Evolutionary conservation across 2,113 vertebrate species (phyloP).

Genomic region (Antennarius striatus): DNA sequence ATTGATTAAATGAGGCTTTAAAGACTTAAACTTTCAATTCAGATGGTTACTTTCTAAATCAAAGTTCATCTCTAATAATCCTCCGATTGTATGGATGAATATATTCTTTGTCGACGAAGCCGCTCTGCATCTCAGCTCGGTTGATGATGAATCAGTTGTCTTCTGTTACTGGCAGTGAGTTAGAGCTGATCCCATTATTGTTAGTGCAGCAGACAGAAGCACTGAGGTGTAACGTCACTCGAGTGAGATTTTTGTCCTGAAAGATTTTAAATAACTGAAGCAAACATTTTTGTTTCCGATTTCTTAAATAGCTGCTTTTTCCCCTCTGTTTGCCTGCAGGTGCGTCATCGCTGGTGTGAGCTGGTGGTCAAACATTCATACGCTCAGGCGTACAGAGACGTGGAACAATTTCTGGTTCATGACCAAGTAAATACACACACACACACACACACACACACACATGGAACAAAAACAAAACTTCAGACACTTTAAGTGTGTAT

Average conservation of each 20-base stretch:
- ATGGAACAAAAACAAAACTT: too few species aligned
- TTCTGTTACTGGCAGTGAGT: conserved; percentile 12
- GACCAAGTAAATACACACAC: conserved; percentile 82
- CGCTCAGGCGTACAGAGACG: conserved; percentile 79
- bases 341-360: conserved; percentile 96
- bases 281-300: background rate
- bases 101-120: conserved; percentile 6
- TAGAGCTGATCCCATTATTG: too few species aligned
- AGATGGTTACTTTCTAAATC: conserved; percentile 8
- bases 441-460: background rate
- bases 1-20: conserved; percentile 6
- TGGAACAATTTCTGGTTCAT: conserved; percentile 87
- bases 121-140: conserved; percentile 4
- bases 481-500: too few species aligned
- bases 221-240: background rate
- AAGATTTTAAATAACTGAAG: background rate
- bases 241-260: background rate
- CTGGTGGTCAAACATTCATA: conserved; percentile 88
- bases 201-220: too few species aligned
- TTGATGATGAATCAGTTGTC: conserved; percentile 25
- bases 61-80: conserved; percentile 19
- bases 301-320: background rate
- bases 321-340: conserved; percentile 70
- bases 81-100: conserved; percentile 16
- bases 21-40: conserved; percentile 12